phyloP scores from a whole-genome alignment of 1,140 invertebrate genomes.

The Pseudachorutes palmiensis region DNA sequence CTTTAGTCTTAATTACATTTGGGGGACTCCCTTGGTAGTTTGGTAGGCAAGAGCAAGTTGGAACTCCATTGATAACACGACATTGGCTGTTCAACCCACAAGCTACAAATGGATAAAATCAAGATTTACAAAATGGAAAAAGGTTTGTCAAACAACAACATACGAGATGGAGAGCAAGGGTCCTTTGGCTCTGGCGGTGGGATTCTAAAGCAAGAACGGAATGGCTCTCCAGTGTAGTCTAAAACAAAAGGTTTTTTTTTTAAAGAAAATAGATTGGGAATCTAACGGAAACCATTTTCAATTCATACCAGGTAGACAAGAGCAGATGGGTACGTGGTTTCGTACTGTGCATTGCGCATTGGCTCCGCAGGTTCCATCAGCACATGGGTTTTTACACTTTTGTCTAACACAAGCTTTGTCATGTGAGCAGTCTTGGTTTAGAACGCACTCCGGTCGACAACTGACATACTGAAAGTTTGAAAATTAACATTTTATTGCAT shows the following conservation, averaged over 20 bases:
- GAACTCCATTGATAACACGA: conserved; percentile 57
- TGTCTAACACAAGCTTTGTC: conserved; percentile 53
- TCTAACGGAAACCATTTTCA: too few species aligned
- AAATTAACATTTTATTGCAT: conserved; percentile 26
- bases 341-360: conserved; percentile 25
- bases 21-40: conserved; percentile 40
- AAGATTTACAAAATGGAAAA: neutral
- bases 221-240: conserved; percentile 6
- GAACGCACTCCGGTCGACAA: conserved; percentile 64
- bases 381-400: conserved; percentile 30
- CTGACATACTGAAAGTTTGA: conserved; percentile 59
- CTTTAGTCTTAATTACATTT: neutral
- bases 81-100: conserved; percentile 75
- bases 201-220: neutral
- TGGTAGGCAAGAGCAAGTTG: conserved; percentile 66
- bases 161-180: conserved; percentile 5
- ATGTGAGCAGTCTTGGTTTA: conserved; percentile 52
- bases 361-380: conserved; percentile 11
- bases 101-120: conserved; percentile 43
- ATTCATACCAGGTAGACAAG: conserved; percentile 50
- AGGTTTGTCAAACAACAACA: neutral
- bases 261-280: too few species aligned
- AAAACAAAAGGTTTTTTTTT: too few species aligned
- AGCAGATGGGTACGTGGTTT: conserved; percentile 64
- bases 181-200: neutral